These are phyloP conservation scores for Micropterix aruncella DNA, from an alignment of 2,888 invertebrate genomes.

Conservation along the genomic window DNA sequence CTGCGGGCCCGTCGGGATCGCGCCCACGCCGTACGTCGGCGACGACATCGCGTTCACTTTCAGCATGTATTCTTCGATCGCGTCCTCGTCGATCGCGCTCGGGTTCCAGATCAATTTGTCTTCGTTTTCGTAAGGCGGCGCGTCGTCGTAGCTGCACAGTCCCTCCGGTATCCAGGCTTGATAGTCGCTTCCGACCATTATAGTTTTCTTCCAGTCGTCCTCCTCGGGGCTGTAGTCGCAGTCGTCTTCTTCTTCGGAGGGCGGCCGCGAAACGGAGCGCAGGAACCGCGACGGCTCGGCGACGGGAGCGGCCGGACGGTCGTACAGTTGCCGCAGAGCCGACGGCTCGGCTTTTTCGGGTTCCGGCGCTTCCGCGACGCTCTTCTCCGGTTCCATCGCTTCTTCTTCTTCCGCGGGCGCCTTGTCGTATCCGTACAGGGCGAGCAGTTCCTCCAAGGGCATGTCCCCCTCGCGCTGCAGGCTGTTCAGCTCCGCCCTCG, in stretches of 20 bases:
- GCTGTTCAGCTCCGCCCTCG: slow-evolving; percentile 77
- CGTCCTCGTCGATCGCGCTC: slow-evolving; percentile 50
- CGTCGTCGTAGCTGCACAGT: slow-evolving; percentile 83
- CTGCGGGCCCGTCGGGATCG: slow-evolving; percentile 60
- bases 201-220: slow-evolving; percentile 85
- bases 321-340: slow-evolving; percentile 32
- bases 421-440: slow-evolving; percentile 68
- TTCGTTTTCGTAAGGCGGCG: slow-evolving; percentile 89
- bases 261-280: slow-evolving; percentile 53
- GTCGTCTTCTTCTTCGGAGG: slow-evolving; percentile 73
- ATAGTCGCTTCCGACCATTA: slow-evolving; percentile 89
- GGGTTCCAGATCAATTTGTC: slow-evolving; percentile 93
- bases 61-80: slow-evolving; percentile 69
- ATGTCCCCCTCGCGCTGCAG: slow-evolving; percentile 90
- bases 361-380: slow-evolving; percentile 20
- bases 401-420: slow-evolving; percentile 26
- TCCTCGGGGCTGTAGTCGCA: slow-evolving; percentile 74
- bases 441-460: slow-evolving; percentile 86
- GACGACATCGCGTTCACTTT: slow-evolving; percentile 39
- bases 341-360: slow-evolving; percentile 29
- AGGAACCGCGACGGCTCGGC: slow-evolving; percentile 32
- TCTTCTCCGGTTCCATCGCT: slow-evolving; percentile 19
- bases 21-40: slow-evolving; percentile 25
- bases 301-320: slow-evolving; percentile 20
- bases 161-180: slow-evolving; percentile 92